Base-by-base conservation (phyloP, 2,113 vertebrate species). In the Rhinoptilus africanus region DNA sequence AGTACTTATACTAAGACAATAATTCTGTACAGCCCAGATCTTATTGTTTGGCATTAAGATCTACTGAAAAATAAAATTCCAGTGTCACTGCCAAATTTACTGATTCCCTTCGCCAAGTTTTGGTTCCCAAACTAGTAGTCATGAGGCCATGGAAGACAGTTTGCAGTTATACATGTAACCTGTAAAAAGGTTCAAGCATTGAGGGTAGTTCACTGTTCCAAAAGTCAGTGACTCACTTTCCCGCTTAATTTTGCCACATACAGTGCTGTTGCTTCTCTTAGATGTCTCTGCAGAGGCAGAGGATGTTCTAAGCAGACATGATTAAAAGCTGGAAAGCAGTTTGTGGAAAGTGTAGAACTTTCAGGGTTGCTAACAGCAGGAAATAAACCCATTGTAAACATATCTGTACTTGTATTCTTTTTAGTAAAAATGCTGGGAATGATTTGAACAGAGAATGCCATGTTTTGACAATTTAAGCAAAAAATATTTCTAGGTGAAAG, bases 261-360 rank as follows among this genome's bases (percentile, higher is more conserved):
- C 0, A 1, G 14, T 81, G 41, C 45, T 37, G 21, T 39, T 48
- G 11, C 14, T 83, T 85, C 57, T 72, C 35, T 88, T 22, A 56
- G 45, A 34, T 8, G 27, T 10, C 30, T 86, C 21, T 72, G 62
- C 50, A 63, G n/a, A 85, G 62, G 41, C 14, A 72, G 26, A 53
- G 41, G 0, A 3, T 63, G 23, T 75, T 32, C 66, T 64, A 28
- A 75, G 32, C 9, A 51, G 37, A n/a, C 4, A 13, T 0, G 3
- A 41, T 9, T 27, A 63, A 76, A 94, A 62, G 6, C 37, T 67
- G 53, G 76, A 50, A 53, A 69, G 27, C 8, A 62, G 10, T n/a
- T 81, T 32, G 15, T 30, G n/a, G 10, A 28, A 91, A 89, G 47
- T 14, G 19, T 4, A 28, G 12, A 50, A 71, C 54, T 95, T 57